phyloP scores from a whole-genome alignment of 2,797 vertebrate genomes.

The Channa striata region DNA sequence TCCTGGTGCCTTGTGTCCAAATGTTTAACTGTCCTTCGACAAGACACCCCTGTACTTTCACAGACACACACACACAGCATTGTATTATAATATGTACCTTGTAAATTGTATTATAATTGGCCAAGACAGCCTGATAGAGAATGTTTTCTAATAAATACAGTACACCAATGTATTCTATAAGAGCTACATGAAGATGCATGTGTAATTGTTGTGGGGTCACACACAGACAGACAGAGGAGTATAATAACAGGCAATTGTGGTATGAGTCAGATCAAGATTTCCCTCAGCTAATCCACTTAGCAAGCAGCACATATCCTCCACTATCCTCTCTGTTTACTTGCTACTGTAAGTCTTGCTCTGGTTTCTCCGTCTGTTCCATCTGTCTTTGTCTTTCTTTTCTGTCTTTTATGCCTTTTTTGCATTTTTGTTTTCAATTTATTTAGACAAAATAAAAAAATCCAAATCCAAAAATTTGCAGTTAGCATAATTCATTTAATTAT shows the following conservation, averaged over 20 bases:
- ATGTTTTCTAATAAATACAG: slow-evolving; percentile 13
- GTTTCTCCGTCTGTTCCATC: slow-evolving; percentile 25
- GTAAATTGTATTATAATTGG: too few species aligned
- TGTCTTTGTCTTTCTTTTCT: slow-evolving; percentile 3
- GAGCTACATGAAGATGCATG: too few species aligned
- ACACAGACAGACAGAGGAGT: slow-evolving; percentile 22
- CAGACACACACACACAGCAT: too few species aligned
- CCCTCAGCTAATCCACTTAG: slow-evolving; percentile 60
- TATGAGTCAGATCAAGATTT: slow-evolving; percentile 67
- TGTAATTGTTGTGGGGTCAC: slow-evolving; percentile 4
- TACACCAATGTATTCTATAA: background rate
- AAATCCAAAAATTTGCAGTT: slow-evolving; percentile 1
- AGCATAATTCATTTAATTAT: slow-evolving; percentile 4
- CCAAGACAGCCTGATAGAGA: too few species aligned
- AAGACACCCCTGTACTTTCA: too few species aligned
- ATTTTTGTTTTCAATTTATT: slow-evolving; percentile 15
- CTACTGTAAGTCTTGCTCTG: slow-evolving; percentile 24
- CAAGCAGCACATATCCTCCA: slow-evolving; percentile 53
- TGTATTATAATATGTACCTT: too few species aligned
- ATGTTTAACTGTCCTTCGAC: too few species aligned
- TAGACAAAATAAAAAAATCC: too few species aligned
- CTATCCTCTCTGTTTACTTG: slow-evolving; percentile 59
- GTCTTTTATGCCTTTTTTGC: slow-evolving; percentile 5
- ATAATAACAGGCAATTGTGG: slow-evolving; percentile 49
- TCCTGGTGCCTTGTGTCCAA: too few species aligned